phyloP scores from a whole-genome alignment of 2,888 invertebrate species.

The Theretra japonica region DNA sequence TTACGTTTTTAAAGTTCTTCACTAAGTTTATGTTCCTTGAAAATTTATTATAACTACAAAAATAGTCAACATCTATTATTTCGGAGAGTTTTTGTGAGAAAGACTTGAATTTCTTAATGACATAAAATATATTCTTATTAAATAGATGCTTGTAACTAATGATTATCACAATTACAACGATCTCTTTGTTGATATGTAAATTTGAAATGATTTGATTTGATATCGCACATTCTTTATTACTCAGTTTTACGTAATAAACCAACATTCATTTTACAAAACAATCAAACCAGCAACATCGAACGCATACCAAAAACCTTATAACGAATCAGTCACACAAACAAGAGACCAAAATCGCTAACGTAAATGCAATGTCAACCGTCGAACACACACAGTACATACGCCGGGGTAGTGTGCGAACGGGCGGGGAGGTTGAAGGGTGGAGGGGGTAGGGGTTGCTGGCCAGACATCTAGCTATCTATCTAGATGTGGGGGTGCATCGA shows the following conservation, averaged over 20 bases:
- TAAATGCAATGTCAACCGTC: background rate
- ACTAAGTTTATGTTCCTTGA: background rate
- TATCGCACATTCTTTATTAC: too few relatives aligned
- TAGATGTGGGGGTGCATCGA: slow-evolving; percentile 75
- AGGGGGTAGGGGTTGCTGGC: slow-evolving; percentile 47
- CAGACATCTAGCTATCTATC: slow-evolving; percentile 64
- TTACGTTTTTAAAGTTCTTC: slow-evolving; percentile 17
- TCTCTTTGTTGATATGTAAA: too few relatives aligned
- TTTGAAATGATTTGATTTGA: too few relatives aligned
- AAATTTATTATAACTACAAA: slow-evolving; percentile 11
- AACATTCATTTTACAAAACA: too few relatives aligned
- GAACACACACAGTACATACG: slow-evolving; percentile 13
- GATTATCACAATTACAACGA: too few relatives aligned
- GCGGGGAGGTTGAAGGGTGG: slow-evolving; percentile 37
- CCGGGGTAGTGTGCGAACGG: slow-evolving; percentile 37
- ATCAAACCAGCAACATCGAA: background rate
- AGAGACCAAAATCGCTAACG: slow-evolving; percentile 4
- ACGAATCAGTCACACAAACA: background rate
- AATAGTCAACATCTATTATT: too few relatives aligned
- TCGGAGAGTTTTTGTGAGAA: too few relatives aligned
- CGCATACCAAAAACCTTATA: background rate
- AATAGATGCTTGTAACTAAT: too few relatives aligned
- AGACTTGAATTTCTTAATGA: too few relatives aligned
- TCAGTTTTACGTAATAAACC: too few relatives aligned
- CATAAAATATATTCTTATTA: too few relatives aligned